Conservation (phyloP, 2,113 vertebrate genomes). For the Telmatochromis sp. region DNA sequence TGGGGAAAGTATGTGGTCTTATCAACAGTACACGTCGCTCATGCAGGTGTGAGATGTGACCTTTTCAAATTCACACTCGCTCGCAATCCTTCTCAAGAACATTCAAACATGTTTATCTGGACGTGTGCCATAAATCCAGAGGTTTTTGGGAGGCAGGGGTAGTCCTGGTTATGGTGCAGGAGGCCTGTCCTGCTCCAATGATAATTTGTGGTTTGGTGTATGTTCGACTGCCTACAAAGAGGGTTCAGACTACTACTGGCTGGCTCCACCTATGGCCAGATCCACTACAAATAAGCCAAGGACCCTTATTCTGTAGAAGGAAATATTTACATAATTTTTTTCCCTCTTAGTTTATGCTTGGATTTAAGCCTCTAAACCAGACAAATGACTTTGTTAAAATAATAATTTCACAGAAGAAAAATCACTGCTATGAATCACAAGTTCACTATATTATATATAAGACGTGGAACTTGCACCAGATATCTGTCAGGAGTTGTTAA, state of each 20-base stretch:
- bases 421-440: neutral
- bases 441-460: neutral
- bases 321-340: slow-evolving; percentile 60
- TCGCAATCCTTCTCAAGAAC: slow-evolving; percentile 48
- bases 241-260: slow-evolving; percentile 78
- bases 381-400: neutral
- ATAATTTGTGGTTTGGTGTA: slow-evolving; percentile 91
- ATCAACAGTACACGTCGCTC: neutral
- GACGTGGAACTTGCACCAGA: neutral
- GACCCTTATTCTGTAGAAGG: slow-evolving; percentile 25
- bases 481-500: neutral
- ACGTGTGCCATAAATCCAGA: slow-evolving; percentile 78
- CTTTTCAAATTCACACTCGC: slow-evolving; percentile 37
- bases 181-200: slow-evolving; percentile 76
- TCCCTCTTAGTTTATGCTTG: slow-evolving; percentile 31
- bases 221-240: slow-evolving; percentile 84
- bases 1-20: neutral
- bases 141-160: slow-evolving; percentile 28
- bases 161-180: slow-evolving; percentile 51
- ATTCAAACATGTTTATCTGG: slow-evolving; percentile 79
- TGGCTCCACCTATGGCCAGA: slow-evolving; percentile 66
- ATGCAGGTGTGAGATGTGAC: slow-evolving; percentile 48
- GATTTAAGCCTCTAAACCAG: neutral
- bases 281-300: slow-evolving; percentile 73
- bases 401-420: neutral